phyloP scores from a whole-genome alignment of 2,113 vertebrate genomes.

The Bufo gargarizans region DNA sequence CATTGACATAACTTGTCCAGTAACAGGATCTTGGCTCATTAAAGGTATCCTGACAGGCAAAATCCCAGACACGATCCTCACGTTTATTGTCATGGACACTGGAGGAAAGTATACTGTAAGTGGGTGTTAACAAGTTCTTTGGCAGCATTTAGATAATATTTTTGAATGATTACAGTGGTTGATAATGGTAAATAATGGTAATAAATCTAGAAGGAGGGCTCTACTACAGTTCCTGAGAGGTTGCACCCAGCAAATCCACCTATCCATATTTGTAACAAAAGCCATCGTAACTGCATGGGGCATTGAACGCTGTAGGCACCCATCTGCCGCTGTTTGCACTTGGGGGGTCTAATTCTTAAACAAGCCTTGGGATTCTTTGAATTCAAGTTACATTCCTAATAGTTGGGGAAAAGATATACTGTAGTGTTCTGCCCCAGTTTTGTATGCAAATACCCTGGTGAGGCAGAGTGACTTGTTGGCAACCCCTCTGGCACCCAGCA shows the following conservation, averaged over 20 bases:
- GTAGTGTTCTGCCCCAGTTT: no score
- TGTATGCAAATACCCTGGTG: no score
- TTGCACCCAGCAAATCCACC: background rate
- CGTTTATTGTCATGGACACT: background rate
- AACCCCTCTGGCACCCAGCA: no score
- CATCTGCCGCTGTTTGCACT: no score
- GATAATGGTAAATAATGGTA: background rate
- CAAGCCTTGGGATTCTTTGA: background rate
- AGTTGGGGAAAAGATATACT: background rate
- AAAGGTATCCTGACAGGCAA: slow-evolving; percentile 7
- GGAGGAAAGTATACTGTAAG: background rate
- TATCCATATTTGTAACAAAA: background rate
- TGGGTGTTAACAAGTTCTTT: background rate
- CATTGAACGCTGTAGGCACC: no score
- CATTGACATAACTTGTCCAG: slow-evolving; percentile 25
- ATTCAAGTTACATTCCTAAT: background rate
- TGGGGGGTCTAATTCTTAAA: background rate
- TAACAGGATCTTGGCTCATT: background rate
- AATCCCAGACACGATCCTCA: slow-evolving; percentile 39
- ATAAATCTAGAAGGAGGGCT: background rate
- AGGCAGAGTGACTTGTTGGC: no score
- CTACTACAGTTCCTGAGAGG: background rate
- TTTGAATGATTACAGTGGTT: background rate
- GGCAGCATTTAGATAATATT: background rate
- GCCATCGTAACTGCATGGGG: no score